phyloP scores from a whole-genome alignment of 2,888 invertebrate genomes.

The Drosophila imparisetae region DNA sequence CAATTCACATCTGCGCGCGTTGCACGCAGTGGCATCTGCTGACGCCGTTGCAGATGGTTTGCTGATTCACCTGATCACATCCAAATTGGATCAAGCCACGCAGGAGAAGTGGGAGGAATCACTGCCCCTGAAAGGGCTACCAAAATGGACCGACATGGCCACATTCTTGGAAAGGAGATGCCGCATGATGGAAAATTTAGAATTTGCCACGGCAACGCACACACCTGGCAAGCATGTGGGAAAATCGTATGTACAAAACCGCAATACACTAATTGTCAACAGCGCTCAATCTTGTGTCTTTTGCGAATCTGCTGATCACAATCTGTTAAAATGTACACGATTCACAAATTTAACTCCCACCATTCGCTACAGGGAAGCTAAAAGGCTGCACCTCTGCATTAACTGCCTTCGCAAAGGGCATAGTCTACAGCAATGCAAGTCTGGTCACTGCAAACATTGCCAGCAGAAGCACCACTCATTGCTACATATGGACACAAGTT shows the following conservation, averaged over 20 bases:
- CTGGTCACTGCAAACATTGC: neutral
- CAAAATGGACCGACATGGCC: neutral
- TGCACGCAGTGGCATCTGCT: too few species aligned
- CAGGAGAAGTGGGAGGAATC: too few species aligned
- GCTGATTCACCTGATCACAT: too few species aligned
- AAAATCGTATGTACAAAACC: too few species aligned
- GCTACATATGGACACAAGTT: neutral
- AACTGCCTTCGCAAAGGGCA: neutral
- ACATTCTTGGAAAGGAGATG: neutral
- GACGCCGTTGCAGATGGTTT: too few species aligned
- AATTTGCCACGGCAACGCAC: neutral
- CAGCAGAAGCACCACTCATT: neutral
- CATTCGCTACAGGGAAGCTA: neutral
- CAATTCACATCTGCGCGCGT: too few species aligned
- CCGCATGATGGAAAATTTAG: neutral
- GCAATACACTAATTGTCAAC: too few species aligned
- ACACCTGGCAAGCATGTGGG: neutral
- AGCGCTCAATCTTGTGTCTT: neutral
- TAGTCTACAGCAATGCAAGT: neutral
- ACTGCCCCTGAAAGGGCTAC: neutral
- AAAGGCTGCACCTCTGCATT: neutral
- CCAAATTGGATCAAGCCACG: too few species aligned
- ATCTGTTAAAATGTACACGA: too few species aligned
- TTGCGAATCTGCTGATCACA: too few species aligned
- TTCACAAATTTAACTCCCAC: neutral